Percentiles rank a stretch among this genome's conserved stretches.
These are phyloP conservation scores for Microctonus hyperodae DNA, from an alignment of 2,888 invertebrate species.

Conservation along the genomic window DNA sequence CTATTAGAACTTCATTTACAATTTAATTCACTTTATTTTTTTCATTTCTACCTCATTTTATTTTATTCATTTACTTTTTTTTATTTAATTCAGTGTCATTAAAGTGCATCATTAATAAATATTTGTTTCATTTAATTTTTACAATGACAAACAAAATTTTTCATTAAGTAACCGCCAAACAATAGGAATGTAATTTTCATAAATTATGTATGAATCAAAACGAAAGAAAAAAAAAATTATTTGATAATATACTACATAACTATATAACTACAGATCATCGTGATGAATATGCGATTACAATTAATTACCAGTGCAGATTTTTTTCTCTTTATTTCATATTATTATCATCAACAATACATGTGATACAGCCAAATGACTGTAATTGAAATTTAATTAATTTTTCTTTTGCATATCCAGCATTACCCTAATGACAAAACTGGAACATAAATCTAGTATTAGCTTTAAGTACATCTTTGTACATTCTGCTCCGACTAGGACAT, in stretches of 20 bases:
- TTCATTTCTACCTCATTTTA: neutral
- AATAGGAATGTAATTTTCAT: slow-evolving; percentile 4
- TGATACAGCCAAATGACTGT: slow-evolving; percentile 10
- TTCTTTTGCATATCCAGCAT: slow-evolving; percentile 3
- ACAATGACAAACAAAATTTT: neutral
- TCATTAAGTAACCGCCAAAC: neutral
- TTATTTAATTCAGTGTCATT: slow-evolving; percentile 17
- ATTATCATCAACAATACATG: slow-evolving; percentile 32
- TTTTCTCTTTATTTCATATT: slow-evolving; percentile 23
- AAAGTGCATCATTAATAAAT: slow-evolving; percentile 15
- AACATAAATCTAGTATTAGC: slow-evolving; percentile 40
- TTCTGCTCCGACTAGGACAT: slow-evolving; percentile 45
- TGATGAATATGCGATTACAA: slow-evolving; percentile 5
- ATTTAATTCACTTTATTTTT: slow-evolving; percentile 27
- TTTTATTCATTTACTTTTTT: slow-evolving; percentile 3
- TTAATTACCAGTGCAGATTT: slow-evolving; percentile 30
- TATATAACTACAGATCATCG: slow-evolving; percentile 13
- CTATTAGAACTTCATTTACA: neutral
- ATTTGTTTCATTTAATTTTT: slow-evolving; percentile 9
- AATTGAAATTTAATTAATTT: slow-evolving; percentile 14
- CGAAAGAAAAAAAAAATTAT: slow-evolving; percentile 2
- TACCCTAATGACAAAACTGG: slow-evolving; percentile 17
- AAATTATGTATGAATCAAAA: slow-evolving; percentile 11
- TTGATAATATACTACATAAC: slow-evolving; percentile 6
- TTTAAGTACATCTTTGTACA: slow-evolving; percentile 45